Percentiles rank a stretch among this genome's conserved stretches.
Evolutionary conservation across 2,113 vertebrate genomes (phyloP).

Genomic region (Macrotis lagotis): DNA sequence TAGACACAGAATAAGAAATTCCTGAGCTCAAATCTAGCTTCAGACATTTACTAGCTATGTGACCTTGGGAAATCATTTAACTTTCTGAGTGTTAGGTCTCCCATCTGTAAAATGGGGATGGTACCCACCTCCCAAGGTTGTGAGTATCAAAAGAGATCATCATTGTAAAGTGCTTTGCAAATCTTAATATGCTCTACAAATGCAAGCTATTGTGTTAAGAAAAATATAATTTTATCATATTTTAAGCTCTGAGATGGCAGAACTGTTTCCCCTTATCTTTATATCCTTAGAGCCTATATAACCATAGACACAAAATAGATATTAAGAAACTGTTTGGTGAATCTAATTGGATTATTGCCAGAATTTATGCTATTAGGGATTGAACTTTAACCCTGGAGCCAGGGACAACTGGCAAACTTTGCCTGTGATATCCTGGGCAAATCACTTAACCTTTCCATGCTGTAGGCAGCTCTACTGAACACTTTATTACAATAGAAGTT

Average conservation of each 20-base stretch:
- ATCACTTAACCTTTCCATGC: background rate
- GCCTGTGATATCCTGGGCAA: background rate
- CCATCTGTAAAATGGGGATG: background rate
- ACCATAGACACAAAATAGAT: background rate
- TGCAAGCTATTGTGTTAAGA: no score
- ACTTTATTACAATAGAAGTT: background rate
- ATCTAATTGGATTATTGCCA: background rate
- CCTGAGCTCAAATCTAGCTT: background rate
- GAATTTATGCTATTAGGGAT: background rate
- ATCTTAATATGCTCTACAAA: no score
- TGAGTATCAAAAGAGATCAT: no score
- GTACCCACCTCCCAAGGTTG: background rate
- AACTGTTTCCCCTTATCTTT: background rate
- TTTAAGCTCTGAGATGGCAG: background rate
- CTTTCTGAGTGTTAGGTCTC: no score
- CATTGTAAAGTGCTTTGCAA: no score
- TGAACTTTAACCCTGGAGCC: background rate
- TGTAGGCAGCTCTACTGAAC: background rate
- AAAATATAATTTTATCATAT: background rate
- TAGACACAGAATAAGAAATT: background rate
- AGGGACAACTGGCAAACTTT: background rate
- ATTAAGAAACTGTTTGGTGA: background rate
- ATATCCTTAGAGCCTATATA: background rate
- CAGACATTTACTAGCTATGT: background rate
- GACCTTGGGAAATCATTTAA: background rate